Percentiles rank a stretch among this genome's conserved stretches.
Evolutionary conservation across 2,113 vertebrate genomes (phyloP).

Genomic region (Etheostoma spectabile): DNA sequence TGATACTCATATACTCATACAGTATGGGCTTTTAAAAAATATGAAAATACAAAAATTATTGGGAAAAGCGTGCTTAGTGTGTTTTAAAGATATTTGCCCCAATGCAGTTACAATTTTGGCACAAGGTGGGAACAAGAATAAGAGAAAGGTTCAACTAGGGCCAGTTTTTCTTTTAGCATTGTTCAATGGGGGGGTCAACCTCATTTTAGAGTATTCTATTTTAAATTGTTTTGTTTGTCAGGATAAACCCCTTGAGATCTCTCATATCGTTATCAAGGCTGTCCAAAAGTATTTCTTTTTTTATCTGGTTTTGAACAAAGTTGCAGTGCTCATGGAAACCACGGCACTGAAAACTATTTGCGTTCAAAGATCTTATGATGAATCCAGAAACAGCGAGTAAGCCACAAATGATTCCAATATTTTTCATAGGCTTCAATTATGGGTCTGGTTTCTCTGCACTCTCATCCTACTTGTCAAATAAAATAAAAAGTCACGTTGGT

Average conservation of each 20-base stretch:
- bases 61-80: too few relatives aligned
- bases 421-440: not conserved
- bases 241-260: too few relatives aligned
- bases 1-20: too few relatives aligned
- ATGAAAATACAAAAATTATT: too few relatives aligned
- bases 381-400: not conserved
- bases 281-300: not conserved
- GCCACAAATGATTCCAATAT: not conserved
- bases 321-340: not conserved
- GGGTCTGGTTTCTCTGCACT: not conserved
- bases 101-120: not conserved
- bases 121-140: too few relatives aligned
- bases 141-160: too few relatives aligned
- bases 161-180: too few relatives aligned
- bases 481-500: not conserved
- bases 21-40: too few relatives aligned
- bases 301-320: conserved; percentile 16
- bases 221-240: too few relatives aligned
- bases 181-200: too few relatives aligned
- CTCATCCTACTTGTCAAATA: not conserved
- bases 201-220: too few relatives aligned
- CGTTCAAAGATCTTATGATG: not conserved
- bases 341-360: conserved; percentile 7
- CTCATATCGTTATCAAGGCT: too few relatives aligned
- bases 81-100: not conserved